Conservation (phyloP, 2,888 invertebrate genomes). For the Volucella inanis region DNA sequence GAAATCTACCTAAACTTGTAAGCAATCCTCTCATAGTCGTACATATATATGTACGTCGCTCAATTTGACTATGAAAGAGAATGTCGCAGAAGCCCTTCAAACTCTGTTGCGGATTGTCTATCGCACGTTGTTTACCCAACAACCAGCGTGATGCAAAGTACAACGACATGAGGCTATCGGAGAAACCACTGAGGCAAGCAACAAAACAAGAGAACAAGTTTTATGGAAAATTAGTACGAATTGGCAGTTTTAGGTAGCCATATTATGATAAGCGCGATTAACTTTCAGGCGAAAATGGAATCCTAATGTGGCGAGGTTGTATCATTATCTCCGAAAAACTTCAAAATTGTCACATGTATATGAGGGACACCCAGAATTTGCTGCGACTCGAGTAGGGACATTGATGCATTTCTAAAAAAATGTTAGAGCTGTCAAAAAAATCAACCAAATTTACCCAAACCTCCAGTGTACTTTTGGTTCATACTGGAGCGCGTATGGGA, state of each 20-base stretch:
- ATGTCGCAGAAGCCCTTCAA: background rate
- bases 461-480: background rate
- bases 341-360: background rate
- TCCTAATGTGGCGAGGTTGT: background rate
- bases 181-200: background rate
- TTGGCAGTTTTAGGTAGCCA: background rate
- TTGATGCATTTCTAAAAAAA: background rate
- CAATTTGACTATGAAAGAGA: background rate
- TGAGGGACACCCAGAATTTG: background rate
- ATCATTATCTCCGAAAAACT: background rate
- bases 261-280: background rate
- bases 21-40: background rate
- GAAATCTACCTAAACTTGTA: too few species aligned
- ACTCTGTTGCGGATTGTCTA: constrained; percentile 10
- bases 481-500: background rate
- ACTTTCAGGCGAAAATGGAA: background rate
- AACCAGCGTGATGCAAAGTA: background rate
- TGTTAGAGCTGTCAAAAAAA: background rate
- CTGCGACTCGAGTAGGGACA: background rate
- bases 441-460: background rate
- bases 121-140: background rate
- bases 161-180: background rate
- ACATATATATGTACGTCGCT: background rate
- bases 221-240: background rate
- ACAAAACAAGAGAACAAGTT: background rate